Conservation (phyloP, 1,140 invertebrate genomes). For the Cardiocondyla obscurior region DNA sequence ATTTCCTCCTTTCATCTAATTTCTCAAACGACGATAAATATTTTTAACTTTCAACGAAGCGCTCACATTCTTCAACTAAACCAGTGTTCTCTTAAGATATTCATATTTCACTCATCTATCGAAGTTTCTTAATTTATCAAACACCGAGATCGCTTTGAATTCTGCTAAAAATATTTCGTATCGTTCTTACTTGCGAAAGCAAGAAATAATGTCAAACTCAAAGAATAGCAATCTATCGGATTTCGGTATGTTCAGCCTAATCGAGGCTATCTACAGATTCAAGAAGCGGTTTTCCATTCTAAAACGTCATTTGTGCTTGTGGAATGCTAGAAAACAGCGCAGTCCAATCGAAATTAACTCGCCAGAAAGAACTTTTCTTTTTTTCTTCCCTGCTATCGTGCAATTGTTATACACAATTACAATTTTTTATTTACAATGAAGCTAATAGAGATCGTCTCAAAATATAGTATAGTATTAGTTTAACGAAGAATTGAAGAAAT, state of each 20-base stretch:
- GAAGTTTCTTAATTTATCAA: conserved; percentile 12
- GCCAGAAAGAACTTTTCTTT: conserved; percentile 1
- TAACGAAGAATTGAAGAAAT: neutral
- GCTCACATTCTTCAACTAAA: conserved; percentile 19
- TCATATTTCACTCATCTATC: conserved; percentile 1
- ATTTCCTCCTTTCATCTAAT: conserved; percentile 63
- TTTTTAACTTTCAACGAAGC: conserved; percentile 57
- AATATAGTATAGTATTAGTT: conserved; percentile 20
- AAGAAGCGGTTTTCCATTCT: conserved; percentile 40
- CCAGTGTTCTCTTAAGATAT: conserved; percentile 18
- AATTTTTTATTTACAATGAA: conserved; percentile 29
- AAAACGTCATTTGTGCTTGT: conserved; percentile 71
- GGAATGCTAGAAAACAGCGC: conserved; percentile 74
- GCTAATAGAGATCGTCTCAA: neutral
- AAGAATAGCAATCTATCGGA: conserved; percentile 61
- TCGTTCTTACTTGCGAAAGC: conserved; percentile 41
- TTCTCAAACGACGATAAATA: conserved; percentile 60
- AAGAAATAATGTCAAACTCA: conserved; percentile 61
- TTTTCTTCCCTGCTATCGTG: neutral
- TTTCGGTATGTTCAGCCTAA: conserved; percentile 55
- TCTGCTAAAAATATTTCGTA: conserved; percentile 52
- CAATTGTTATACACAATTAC: neutral
- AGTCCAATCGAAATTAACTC: conserved; percentile 47
- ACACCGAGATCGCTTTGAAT: conserved; percentile 27
- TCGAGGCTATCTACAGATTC: conserved; percentile 60